These are phyloP conservation scores for Philopedon plagiatum DNA, from an alignment of 2,888 invertebrate genomes.

Conservation along the genomic window DNA sequence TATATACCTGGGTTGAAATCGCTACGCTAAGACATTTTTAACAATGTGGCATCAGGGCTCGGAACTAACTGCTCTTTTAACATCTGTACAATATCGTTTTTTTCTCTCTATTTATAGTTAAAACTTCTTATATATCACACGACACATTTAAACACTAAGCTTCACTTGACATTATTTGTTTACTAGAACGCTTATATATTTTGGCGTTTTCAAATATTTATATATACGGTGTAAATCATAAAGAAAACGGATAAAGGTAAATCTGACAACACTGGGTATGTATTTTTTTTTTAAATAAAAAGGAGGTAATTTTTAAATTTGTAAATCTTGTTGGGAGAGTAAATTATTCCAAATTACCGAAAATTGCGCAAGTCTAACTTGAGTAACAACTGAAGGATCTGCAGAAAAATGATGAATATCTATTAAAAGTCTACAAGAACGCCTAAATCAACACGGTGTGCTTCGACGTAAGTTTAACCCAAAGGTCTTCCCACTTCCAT, in stretches of 20 bases:
- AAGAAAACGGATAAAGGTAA: not conserved
- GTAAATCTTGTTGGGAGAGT: no score
- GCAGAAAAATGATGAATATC: no score
- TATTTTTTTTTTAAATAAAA: no score
- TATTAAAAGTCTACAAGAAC: no score
- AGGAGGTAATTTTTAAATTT: no score
- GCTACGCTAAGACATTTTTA: constrained; percentile 48
- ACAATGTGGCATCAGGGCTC: constrained; percentile 46
- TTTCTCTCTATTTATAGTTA: constrained; percentile 33
- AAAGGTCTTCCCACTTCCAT: no score
- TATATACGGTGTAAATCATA: constrained; percentile 2
- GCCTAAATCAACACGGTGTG: no score
- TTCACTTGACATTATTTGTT: constrained; percentile 6
- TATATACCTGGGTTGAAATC: constrained; percentile 38
- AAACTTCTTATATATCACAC: constrained; percentile 43
- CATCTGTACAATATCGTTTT: constrained; percentile 42
- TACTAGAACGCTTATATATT: not conserved
- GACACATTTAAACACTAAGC: constrained; percentile 33
- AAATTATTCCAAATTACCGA: no score
- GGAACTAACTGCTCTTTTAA: constrained; percentile 39
- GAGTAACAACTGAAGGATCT: no score
- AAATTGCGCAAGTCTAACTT: no score
- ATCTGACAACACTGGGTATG: no score
- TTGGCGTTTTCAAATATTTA: not conserved
- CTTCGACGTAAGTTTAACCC: no score